Conservation (phyloP, 2,113 vertebrate species). For the Muscicapa adusta region DNA sequence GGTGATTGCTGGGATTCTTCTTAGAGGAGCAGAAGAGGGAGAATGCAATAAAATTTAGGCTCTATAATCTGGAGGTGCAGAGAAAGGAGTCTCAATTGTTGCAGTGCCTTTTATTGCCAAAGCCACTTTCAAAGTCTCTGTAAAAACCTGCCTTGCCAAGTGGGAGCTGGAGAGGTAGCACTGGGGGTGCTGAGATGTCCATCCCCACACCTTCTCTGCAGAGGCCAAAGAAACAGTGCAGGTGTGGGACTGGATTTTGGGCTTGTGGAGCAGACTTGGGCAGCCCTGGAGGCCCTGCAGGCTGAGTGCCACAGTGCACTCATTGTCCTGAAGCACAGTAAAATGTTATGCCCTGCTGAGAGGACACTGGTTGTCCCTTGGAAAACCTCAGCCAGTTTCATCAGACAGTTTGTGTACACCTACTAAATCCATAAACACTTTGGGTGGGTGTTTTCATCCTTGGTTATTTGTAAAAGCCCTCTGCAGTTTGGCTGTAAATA, state of each 20-base stretch:
- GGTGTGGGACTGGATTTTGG: accelerated
- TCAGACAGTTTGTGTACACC: background rate
- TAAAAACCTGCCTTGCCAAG: background rate
- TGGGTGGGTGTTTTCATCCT: background rate
- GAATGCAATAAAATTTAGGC: background rate
- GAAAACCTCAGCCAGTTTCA: background rate
- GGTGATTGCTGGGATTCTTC: background rate
- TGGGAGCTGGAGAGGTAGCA: background rate
- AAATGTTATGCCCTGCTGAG: background rate
- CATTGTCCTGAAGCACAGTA: accelerated
- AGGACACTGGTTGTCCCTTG: background rate
- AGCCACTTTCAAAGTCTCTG: background rate
- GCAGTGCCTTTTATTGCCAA: background rate
- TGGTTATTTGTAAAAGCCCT: background rate
- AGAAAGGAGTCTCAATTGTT: background rate
- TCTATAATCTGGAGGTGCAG: background rate
- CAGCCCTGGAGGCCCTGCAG: background rate
- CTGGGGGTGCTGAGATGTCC: background rate
- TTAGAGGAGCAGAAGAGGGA: background rate
- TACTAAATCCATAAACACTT: background rate
- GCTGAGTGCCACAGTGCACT: accelerated
- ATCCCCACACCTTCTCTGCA: background rate
- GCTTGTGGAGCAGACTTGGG: accelerated
- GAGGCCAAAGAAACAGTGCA: background rate
- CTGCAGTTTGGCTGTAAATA: background rate